phyloP scores from a whole-genome alignment of 2,113 vertebrate genomes.

The Petrocephalus microphthalmus region DNA sequence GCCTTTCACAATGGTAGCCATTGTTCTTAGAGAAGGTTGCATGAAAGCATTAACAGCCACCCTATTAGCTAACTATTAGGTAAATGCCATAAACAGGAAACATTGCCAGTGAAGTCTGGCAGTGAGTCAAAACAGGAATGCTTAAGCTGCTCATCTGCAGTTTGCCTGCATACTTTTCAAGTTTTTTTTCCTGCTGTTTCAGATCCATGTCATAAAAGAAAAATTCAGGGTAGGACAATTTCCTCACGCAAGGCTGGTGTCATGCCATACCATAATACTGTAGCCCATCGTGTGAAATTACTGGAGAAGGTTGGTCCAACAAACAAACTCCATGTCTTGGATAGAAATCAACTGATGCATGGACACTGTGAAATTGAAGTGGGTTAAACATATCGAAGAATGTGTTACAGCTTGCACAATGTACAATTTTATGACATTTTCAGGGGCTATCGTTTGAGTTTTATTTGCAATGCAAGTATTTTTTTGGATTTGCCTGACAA shows the following conservation, averaged over 20 bases:
- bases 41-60: neutral
- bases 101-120: neutral
- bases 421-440: no score
- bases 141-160: neutral
- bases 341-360: neutral
- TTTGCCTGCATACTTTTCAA: neutral
- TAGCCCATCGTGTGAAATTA: neutral
- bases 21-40: neutral
- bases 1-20: neutral
- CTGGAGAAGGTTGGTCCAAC: neutral
- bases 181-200: neutral
- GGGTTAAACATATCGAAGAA: neutral
- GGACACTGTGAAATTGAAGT: neutral
- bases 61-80: neutral
- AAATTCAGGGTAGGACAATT: neutral
- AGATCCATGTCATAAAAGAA: neutral
- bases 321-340: neutral
- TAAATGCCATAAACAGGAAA: neutral
- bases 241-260: neutral
- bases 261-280: neutral
- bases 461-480: no score
- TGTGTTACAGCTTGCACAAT: neutral
- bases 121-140: neutral
- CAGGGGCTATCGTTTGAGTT: neutral
- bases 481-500: neutral